Evolutionary conservation across 2,888 invertebrate genomes (phyloP).

Genomic region (Clostera curtula): DNA sequence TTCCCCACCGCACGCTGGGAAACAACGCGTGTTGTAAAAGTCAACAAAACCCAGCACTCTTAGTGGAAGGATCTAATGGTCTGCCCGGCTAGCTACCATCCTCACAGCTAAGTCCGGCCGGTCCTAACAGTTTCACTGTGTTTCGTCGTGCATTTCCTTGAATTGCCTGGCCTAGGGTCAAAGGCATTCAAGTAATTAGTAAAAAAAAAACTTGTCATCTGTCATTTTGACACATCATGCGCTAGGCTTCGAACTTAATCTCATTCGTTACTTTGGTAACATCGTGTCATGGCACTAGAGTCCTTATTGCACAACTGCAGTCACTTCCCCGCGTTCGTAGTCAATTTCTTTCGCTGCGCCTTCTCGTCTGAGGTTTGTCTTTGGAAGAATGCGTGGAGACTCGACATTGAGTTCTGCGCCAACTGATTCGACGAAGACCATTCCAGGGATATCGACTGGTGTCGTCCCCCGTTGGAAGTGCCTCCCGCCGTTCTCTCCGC

Average conservation of each 20-base stretch:
- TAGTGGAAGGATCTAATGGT: no score
- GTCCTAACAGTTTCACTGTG: no score
- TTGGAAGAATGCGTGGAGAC: conserved; percentile 87
- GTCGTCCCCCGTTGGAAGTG: conserved; percentile 61
- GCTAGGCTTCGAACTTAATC: conserved; percentile 38
- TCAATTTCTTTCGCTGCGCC: conserved; percentile 53
- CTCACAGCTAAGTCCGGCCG: no score
- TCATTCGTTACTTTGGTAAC: conserved; percentile 67
- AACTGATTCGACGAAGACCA: conserved; percentile 83
- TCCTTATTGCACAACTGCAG: conserved; percentile 25
- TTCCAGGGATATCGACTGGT: conserved; percentile 85
- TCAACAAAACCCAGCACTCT: no score
- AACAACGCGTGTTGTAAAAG: no score
- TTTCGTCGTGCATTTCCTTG: no score
- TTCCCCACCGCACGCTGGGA: no score
- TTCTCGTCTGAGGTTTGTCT: conserved; percentile 72
- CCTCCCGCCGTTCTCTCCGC: conserved; percentile 70
- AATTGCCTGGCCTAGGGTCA: no score
- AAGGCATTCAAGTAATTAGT: no score
- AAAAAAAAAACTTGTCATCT: no score
- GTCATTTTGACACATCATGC: no score
- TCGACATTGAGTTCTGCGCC: conserved; percentile 86
- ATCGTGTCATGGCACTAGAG: conserved; percentile 59
- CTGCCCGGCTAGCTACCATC: no score
- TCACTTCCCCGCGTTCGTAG: conserved; percentile 20